Base-by-base conservation (phyloP, 2,888 invertebrate species). In the Limnephilus marmoratus region DNA sequence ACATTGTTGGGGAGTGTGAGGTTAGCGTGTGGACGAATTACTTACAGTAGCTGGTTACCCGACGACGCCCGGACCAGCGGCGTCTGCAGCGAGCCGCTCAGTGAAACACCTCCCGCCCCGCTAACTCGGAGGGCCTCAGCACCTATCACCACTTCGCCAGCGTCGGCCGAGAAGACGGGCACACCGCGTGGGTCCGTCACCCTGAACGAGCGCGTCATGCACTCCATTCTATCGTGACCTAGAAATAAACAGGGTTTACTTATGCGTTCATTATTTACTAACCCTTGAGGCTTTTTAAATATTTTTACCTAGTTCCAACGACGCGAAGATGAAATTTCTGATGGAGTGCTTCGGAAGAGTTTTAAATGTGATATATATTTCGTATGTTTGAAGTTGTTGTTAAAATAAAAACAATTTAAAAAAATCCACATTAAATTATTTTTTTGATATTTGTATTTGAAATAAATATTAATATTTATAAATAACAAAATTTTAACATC, bases 211-310 rank as follows among this genome's bases (percentile, higher is more conserved):
- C 97, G 97, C 91, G 98, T 97, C 94, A 97, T 97, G 95, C 98
- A 97, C 96, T 98, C 98, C 94, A 98, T 96, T 94, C 97, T 97
- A 95, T 98, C 98, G 95, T 98, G 98, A 94, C 98, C 98, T 98
- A 95, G 13, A n/a, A 90, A 49, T 2, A 68, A 12, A 37, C 34
- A 18, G 3, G 29, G 31, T 12, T 34, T 45, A 18, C 37, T 34
- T 18, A 24, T 18, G 18, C n/a, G n/a, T 5, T 49, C 4, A 9
- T 49, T 13, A 49, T 49, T 15, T 15, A 45, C 45, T 2, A 45
- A 12, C 2, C 12, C 0, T 12, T 45, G 0, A 45, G 45, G 2
- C 41, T 0, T 45, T 45, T 12, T 9, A 41, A 41, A 41, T 7
- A 9, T 41, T 41, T 41, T 7, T 41, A 41, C 9, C 41, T 9